These are phyloP conservation scores for Onthophagus sagittarius DNA, from an alignment of 2,888 invertebrate species.

Conservation along the genomic window DNA sequence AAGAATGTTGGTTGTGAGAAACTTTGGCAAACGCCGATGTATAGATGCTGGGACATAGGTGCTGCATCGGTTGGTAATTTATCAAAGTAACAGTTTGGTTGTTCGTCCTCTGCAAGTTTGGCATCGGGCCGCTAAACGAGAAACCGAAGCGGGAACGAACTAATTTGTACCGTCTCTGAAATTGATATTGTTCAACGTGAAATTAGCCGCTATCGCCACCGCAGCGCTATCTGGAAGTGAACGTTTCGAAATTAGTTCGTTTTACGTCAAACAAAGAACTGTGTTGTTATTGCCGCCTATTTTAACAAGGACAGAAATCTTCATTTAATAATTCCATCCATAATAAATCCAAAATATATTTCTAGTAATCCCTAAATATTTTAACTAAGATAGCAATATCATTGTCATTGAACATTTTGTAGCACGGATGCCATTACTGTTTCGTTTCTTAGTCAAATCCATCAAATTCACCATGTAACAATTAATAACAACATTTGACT, in stretches of 20 bases:
- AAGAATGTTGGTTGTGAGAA: background rate
- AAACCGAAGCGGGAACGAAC: conserved; percentile 9
- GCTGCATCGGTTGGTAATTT: background rate
- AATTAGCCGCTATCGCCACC: conserved; percentile 7
- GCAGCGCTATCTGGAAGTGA: background rate
- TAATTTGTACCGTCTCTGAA: conserved; percentile 7
- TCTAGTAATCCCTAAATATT: too few relatives aligned
- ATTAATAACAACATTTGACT: too few relatives aligned
- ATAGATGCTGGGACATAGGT: background rate
- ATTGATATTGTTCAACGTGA: conserved; percentile 9
- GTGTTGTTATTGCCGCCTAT: background rate
- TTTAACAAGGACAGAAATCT: background rate
- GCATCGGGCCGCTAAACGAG: background rate
- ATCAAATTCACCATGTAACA: too few relatives aligned
- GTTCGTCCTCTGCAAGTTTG: background rate
- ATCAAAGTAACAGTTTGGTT: background rate
- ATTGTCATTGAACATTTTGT: too few relatives aligned
- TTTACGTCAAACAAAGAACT: background rate
- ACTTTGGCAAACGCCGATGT: background rate
- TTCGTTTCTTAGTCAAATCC: too few relatives aligned
- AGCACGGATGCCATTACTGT: too few relatives aligned
- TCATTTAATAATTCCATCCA: background rate
- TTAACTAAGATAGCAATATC: too few relatives aligned
- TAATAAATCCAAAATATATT: background rate
- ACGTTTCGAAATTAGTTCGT: background rate